Evolutionary conservation across 2,113 vertebrate genomes (phyloP), one percentile per base, ranked within the genome.

Genomic region (Thinocorus orbignyianus): DNA sequence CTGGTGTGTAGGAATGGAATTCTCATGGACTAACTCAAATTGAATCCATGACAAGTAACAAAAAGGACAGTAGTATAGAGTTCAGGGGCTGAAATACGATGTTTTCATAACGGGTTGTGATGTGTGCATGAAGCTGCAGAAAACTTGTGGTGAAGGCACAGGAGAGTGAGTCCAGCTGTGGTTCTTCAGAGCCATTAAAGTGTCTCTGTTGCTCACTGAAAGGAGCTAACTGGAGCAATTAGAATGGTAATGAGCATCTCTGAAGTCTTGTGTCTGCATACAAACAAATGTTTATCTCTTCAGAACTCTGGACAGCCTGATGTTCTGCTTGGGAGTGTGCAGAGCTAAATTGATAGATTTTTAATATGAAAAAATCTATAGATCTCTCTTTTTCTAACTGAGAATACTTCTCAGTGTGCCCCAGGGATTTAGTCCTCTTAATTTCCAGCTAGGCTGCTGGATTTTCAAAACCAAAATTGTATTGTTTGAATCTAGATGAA

Each of bases 381-480:
- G 66, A 33, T 57, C 66, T 76, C n/a, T 76, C 72, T 4, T 92
- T 85, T 87, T 66, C 22, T 52, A 26, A 30, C 64, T 37, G 89
- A 83, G 83, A 85, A 58, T 86, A 19, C 37, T 88, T 62, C 39
- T 81, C 11, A 25, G 44, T 35, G 49, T 79, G 31, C 70, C 46
- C 4, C 15, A 7, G 83, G 71, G 78, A 66, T 86, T 81, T 89
- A 66, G 37, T 79, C 73, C 3, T 39, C 80, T 65, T 86, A 35
- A 81, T 88, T 88, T 85, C 61, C 61, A 80, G 11, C 66, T 52
- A 44, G 65, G 30, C 82, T 86, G 44, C 41, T 96, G 1, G 83
- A 30, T 91, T 94, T 93, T 93, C 80, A 81, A 87, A 84, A 91
- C 62, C 70, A 61, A 69, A 92, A 93, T 81, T 81, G 26, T 39